Evolutionary conservation across 2,113 vertebrate genomes (phyloP).

Genomic region (Megaleporinus macrocephalus): DNA sequence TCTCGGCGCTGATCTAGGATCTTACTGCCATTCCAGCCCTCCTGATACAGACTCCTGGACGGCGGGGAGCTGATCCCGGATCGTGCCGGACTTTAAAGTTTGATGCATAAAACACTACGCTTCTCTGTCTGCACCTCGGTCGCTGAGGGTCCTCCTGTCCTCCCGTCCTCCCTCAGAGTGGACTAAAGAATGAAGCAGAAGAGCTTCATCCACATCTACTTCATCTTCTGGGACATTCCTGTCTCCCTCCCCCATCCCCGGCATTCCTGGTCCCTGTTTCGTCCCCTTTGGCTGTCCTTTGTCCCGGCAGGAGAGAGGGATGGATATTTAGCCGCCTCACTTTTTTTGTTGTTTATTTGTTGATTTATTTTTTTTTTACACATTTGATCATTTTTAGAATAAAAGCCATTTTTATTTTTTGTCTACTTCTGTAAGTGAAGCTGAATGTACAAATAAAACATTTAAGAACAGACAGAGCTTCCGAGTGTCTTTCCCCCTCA

Average conservation of each 20-base stretch:
- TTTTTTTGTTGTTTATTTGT: constrained; percentile 68
- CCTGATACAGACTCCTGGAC: background rate
- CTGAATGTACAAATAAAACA: constrained; percentile 85
- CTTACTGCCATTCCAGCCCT: background rate
- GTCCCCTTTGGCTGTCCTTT: constrained; percentile 51
- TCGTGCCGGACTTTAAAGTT: background rate
- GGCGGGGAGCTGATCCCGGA: background rate
- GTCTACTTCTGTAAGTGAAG: constrained; percentile 81
- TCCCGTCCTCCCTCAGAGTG: background rate
- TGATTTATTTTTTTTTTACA: constrained; percentile 53
- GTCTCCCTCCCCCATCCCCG: background rate
- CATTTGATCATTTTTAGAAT: constrained; percentile 79
- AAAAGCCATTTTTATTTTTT: constrained; percentile 68
- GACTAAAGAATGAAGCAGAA: background rate
- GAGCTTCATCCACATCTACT: constrained; percentile 21
- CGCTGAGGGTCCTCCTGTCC: too few species aligned
- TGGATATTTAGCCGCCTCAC: constrained; percentile 66
- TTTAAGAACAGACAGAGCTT: constrained; percentile 62
- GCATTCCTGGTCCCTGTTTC: constrained; percentile 46
- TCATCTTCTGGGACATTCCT: constrained; percentile 8
- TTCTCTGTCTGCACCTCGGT: too few species aligned
- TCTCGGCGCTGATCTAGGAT: background rate
- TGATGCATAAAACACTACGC: background rate
- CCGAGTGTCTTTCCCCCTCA: too few species aligned
- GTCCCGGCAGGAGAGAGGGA: constrained; percentile 60